Conservation (phyloP, 92 coral and sea anemone species). For the Palythoa caribaeorum region DNA sequence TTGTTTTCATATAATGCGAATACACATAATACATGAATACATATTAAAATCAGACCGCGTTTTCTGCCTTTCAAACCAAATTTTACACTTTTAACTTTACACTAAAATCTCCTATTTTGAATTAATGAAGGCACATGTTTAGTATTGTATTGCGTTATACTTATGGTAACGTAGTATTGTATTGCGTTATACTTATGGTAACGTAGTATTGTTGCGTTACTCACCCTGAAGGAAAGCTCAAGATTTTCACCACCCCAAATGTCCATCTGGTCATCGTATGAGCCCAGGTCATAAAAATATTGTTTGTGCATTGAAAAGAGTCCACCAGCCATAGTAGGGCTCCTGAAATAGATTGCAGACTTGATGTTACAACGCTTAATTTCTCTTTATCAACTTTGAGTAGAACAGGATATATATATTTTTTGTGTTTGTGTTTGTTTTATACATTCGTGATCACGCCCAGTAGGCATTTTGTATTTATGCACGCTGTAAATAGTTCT, state of each 20-base stretch:
- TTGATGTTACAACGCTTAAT: background rate
- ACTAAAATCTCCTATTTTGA: background rate
- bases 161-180: too few species aligned
- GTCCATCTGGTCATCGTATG: constrained; percentile 88
- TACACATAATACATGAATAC: background rate
- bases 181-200: too few species aligned
- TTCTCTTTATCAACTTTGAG: background rate
- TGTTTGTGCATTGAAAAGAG: constrained; percentile 84
- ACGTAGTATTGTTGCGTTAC: background rate
- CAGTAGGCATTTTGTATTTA: too few species aligned
- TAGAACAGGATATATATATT: background rate
- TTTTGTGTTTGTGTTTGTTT: background rate
- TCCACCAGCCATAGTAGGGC: constrained; percentile 95
- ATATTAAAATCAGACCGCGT: too few species aligned
- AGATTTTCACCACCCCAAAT: constrained; percentile 43
- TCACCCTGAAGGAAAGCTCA: constrained; percentile 53
- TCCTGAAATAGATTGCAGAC: constrained; percentile 36
- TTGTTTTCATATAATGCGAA: background rate
- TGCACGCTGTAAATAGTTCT: too few species aligned
- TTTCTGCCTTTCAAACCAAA: too few species aligned
- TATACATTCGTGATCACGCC: too few species aligned
- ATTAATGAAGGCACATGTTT: background rate
- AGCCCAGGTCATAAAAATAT: constrained; percentile 87
- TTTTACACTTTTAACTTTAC: background rate
- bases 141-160: too few species aligned